Evolutionary conservation across 2,888 invertebrate genomes (phyloP).

Genomic region (Ischnura elegans): DNA sequence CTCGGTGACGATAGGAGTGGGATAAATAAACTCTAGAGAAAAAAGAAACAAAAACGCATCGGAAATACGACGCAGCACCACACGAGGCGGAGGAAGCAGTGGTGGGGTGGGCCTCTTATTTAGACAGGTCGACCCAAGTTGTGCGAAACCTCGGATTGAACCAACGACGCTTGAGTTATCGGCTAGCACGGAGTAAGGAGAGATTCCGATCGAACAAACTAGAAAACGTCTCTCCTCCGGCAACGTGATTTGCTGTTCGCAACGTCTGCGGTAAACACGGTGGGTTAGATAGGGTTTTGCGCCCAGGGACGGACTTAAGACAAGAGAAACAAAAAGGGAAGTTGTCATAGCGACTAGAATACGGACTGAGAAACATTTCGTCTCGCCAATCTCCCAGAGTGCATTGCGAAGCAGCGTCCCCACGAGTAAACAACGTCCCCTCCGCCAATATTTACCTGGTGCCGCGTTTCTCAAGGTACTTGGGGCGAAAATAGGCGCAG

Average conservation of each 20-base stretch:
- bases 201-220: not conserved
- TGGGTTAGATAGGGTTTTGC: too few species aligned
- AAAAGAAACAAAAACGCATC: too few species aligned
- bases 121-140: not conserved
- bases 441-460: too few species aligned
- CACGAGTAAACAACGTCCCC: not conserved
- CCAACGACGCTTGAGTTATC: constrained; percentile 16
- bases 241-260: not conserved
- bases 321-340: too few species aligned
- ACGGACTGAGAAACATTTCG: not conserved
- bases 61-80: not conserved
- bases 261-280: too few species aligned
- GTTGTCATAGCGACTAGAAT: not conserved
- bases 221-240: too few species aligned
- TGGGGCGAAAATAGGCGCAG: too few species aligned
- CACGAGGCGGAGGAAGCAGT: not conserved
- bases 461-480: too few species aligned
- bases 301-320: too few species aligned
- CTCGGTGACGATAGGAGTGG: not conserved
- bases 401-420: not conserved
- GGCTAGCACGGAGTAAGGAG: not conserved
- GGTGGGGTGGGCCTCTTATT: not conserved
- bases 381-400: not conserved
- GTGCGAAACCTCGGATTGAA: not conserved
- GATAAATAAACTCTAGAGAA: too few species aligned